A percentile compares a stretch with the other conserved stretches of the same genome.
phyloP scores from a whole-genome alignment of 2,797 vertebrate species.

The Kryptopterus vitreolus region DNA sequence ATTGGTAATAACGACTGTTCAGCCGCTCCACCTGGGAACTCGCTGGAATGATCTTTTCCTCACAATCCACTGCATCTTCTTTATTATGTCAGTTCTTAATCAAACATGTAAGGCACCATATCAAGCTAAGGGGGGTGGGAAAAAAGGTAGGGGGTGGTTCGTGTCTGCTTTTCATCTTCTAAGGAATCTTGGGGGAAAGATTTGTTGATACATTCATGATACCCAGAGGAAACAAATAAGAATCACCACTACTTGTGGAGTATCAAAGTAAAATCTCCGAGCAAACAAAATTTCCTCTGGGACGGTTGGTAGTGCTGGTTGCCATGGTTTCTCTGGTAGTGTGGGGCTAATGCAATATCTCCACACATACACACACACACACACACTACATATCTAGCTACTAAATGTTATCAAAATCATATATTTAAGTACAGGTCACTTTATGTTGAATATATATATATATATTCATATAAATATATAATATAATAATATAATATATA shows the following conservation, averaged over 20 bases:
- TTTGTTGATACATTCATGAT: background rate
- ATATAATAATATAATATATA: too few relatives aligned
- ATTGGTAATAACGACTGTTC: too few relatives aligned
- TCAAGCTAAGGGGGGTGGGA: background rate
- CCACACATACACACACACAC: too few relatives aligned
- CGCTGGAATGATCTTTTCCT: too few relatives aligned
- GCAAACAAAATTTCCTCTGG: background rate
- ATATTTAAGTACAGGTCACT: background rate
- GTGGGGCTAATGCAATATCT: background rate
- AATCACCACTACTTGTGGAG: background rate
- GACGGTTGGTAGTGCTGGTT: background rate
- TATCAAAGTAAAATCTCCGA: conserved; percentile 3
- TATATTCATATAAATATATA: too few relatives aligned
- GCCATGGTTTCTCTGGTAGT: conserved; percentile 10
- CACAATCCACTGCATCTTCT: background rate
- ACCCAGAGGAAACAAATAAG: background rate
- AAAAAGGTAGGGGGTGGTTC: too few relatives aligned
- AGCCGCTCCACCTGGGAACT: too few relatives aligned
- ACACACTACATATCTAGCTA: background rate
- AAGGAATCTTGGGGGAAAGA: background rate
- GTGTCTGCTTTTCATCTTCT: background rate
- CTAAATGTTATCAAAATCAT: background rate
- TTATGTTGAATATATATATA: background rate
- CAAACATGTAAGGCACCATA: background rate
- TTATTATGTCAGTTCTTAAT: background rate